Evolutionary conservation across 1,140 invertebrate species (phyloP).

Genomic region (Fragariocoptes setiger): DNA sequence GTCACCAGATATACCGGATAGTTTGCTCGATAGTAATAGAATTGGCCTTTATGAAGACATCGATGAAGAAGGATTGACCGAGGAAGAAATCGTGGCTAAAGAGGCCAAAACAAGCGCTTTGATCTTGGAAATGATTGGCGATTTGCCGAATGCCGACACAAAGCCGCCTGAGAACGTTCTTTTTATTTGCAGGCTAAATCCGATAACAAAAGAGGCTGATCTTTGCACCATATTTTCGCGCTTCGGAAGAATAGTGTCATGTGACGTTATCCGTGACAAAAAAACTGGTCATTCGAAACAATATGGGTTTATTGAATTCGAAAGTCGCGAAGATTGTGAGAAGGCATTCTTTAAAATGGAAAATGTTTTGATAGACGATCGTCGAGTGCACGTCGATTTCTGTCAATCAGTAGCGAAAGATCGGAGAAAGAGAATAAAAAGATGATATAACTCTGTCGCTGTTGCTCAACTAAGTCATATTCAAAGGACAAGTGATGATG

Average conservation of each 20-base stretch:
- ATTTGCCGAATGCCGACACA: constrained; percentile 81
- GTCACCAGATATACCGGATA: constrained; percentile 56
- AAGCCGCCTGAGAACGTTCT: constrained; percentile 94
- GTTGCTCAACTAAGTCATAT: no score
- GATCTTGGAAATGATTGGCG: constrained; percentile 91
- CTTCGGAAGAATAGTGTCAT: constrained; percentile 70
- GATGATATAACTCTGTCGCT: no score
- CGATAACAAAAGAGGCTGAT: constrained; percentile 87
- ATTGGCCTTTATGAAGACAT: constrained; percentile 80
- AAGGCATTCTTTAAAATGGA: constrained; percentile 99
- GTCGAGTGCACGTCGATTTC: constrained; percentile 96
- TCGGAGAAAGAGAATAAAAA: constrained; percentile 29
- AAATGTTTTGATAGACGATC: constrained; percentile 91
- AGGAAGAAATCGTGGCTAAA: constrained; percentile 53
- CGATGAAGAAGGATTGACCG: constrained; percentile 38
- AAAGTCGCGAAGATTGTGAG: constrained; percentile 64
- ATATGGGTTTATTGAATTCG: constrained; percentile 98
- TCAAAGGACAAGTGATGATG: no score
- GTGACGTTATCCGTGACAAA: constrained; percentile 85
- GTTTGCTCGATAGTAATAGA: constrained; percentile 40
- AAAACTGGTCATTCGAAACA: constrained; percentile 78
- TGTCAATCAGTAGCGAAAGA: constrained; percentile 87
- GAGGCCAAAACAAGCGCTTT: constrained; percentile 86
- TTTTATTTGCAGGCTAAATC: constrained; percentile 99
- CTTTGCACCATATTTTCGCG: constrained; percentile 88